Evolutionary conservation across 2,888 invertebrate genomes (phyloP).

Genomic region (Adineta ricciae): DNA sequence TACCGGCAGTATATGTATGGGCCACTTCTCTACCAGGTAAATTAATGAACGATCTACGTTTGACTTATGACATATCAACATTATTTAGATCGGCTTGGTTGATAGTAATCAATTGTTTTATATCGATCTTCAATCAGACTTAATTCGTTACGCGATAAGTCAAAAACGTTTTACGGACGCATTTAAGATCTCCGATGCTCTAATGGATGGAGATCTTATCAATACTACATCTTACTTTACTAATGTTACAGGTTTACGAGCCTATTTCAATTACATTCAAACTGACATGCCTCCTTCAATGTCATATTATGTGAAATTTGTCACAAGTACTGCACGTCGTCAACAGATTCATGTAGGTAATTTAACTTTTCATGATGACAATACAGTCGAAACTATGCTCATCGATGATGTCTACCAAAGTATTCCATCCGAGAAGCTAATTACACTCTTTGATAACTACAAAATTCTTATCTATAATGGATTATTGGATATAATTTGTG

Average conservation of each 20-base stretch:
- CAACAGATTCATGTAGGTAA: conserved; percentile 71
- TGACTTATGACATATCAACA: background rate
- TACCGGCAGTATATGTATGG: conserved; percentile 34
- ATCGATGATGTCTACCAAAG: conserved; percentile 63
- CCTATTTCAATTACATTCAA: conserved; percentile 44
- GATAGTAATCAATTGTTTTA: background rate
- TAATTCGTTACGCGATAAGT: conserved; percentile 1
- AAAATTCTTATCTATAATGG: conserved; percentile 72
- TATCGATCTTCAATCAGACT: background rate
- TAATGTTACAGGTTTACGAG: conserved; percentile 42
- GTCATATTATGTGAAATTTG: background rate
- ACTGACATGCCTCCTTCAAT: conserved; percentile 32
- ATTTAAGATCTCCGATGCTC: background rate
- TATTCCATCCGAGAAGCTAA: background rate
- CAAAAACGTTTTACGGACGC: conserved; percentile 1
- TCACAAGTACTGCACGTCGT: background rate
- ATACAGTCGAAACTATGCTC: conserved; percentile 62
- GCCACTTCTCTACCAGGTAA: conserved; percentile 7
- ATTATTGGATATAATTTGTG: conserved; percentile 79
- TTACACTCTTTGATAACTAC: conserved; percentile 1
- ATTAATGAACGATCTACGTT: background rate
- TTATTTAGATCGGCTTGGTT: background rate
- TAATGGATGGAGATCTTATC: conserved; percentile 44
- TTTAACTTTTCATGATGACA: conserved; percentile 55
- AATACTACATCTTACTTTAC: conserved; percentile 42